phyloP scores from a whole-genome alignment of 2,113 vertebrate species.

The Phycodurus eques region DNA sequence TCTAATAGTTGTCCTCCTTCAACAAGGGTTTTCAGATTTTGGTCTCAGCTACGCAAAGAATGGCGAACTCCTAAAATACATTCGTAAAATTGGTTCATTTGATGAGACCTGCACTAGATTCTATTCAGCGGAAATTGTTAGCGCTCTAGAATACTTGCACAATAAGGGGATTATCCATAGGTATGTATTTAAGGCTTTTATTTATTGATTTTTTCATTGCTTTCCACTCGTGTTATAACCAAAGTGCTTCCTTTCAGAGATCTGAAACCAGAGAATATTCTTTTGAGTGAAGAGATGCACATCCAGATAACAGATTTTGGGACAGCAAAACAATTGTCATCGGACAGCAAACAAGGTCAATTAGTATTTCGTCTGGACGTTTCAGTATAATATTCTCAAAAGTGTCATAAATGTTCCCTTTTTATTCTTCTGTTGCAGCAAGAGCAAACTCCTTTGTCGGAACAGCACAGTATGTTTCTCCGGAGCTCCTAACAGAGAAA shows the following conservation, averaged over 20 bases:
- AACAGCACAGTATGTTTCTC: conserved; percentile 97
- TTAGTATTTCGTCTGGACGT: too few relatives aligned
- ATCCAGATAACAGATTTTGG: conserved; percentile 99
- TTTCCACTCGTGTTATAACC: background rate
- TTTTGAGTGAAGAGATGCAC: conserved; percentile 98
- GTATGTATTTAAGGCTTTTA: conserved; percentile 63
- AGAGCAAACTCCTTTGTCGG: conserved; percentile 98
- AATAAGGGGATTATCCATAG: conserved; percentile 98
- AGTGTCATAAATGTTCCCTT: conserved; percentile 1
- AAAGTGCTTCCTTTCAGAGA: conserved; percentile 78
- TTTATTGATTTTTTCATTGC: background rate
- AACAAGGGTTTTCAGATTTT: conserved; percentile 84
- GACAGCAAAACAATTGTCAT: conserved; percentile 94
- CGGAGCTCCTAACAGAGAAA: conserved; percentile 96
- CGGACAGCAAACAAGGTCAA: conserved; percentile 92
- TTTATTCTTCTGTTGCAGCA: conserved; percentile 68
- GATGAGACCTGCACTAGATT: conserved; percentile 98
- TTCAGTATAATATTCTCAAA: background rate
- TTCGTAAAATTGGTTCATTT: conserved; percentile 98
- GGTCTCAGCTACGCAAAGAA: conserved; percentile 99
- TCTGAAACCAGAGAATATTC: conserved; percentile 97
- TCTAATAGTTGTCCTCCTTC: conserved; percentile 46
- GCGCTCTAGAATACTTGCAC: conserved; percentile 93
- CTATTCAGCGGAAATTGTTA: conserved; percentile 96
- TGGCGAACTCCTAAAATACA: conserved; percentile 96